Evolutionary conservation across 2,113 vertebrate species (phyloP).

Genomic region (Thalassoma bifasciatum): DNA sequence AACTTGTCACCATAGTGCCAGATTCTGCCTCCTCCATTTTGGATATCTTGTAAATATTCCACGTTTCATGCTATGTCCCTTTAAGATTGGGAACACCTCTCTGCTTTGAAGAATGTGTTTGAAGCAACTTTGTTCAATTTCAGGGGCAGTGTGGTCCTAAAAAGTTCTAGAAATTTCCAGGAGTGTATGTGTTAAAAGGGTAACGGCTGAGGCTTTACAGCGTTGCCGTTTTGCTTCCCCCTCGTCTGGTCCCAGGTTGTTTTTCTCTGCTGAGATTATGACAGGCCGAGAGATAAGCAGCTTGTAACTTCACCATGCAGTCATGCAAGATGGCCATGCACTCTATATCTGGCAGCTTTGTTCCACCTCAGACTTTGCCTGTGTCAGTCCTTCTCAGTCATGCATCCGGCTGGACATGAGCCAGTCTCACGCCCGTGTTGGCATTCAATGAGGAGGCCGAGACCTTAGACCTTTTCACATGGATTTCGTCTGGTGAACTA

Average conservation of each 20-base stretch:
- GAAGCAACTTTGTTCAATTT: too few species aligned
- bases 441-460: slow-evolving; percentile 22
- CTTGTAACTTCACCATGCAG: slow-evolving; percentile 47
- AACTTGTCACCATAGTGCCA: too few species aligned
- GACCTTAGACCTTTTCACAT: slow-evolving; percentile 55
- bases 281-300: slow-evolving; percentile 65
- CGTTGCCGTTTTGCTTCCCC: slow-evolving; percentile 7
- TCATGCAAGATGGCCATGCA: slow-evolving; percentile 27
- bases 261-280: slow-evolving; percentile 50
- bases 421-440: slow-evolving; percentile 30
- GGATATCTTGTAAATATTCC: too few species aligned
- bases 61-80: too few species aligned
- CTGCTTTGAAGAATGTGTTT: too few species aligned
- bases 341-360: neutral
- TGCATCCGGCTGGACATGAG: slow-evolving; percentile 27
- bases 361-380: slow-evolving; percentile 33
- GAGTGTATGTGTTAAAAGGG: too few species aligned
- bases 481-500: slow-evolving; percentile 45
- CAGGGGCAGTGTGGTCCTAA: too few species aligned
- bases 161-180: too few species aligned
- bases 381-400: slow-evolving; percentile 21
- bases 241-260: slow-evolving; percentile 23
- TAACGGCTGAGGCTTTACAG: neutral
- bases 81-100: too few species aligned
- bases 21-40: too few species aligned